Evolutionary conservation across 2,113 vertebrate genomes (phyloP).

Genomic region (Oxyura jamaicensis): DNA sequence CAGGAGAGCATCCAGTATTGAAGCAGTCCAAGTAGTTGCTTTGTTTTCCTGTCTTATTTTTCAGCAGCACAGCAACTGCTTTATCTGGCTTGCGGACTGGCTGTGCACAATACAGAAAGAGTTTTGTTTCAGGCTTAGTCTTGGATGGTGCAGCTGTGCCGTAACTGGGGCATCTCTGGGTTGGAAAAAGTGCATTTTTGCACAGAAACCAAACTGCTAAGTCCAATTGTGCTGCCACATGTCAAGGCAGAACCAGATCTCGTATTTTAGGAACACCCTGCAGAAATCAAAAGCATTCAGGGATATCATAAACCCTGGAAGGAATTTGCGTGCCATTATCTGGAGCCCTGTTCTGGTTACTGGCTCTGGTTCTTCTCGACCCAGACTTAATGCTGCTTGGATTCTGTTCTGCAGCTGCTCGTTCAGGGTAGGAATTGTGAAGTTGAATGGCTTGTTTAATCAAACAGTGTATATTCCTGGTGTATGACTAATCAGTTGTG

Average conservation of each 20-base stretch:
- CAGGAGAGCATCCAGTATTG: background rate
- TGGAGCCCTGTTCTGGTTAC: background rate
- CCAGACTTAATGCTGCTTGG: background rate
- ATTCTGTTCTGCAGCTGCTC: background rate
- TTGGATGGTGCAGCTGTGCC: background rate
- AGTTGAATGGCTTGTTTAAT: background rate
- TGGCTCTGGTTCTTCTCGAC: background rate
- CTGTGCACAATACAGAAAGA: background rate
- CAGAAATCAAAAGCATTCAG: background rate
- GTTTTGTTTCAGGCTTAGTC: background rate
- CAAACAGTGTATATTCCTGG: background rate
- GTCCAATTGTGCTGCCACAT: accelerated
- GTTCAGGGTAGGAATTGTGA: background rate
- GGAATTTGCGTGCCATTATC: background rate
- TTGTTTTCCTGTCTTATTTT: background rate
- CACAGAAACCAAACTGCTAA: background rate
- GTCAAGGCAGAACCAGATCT: background rate
- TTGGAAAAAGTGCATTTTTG: background rate
- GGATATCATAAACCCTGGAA: background rate
- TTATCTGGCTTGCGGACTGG: background rate
- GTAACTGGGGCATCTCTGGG: background rate
- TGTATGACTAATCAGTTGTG: background rate
- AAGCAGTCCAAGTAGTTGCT: background rate
- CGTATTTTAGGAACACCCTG: background rate
- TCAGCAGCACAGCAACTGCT: background rate